Conservation (phyloP, 92 coral and sea anemone genomes). For the Nematostella vectensis region DNA sequence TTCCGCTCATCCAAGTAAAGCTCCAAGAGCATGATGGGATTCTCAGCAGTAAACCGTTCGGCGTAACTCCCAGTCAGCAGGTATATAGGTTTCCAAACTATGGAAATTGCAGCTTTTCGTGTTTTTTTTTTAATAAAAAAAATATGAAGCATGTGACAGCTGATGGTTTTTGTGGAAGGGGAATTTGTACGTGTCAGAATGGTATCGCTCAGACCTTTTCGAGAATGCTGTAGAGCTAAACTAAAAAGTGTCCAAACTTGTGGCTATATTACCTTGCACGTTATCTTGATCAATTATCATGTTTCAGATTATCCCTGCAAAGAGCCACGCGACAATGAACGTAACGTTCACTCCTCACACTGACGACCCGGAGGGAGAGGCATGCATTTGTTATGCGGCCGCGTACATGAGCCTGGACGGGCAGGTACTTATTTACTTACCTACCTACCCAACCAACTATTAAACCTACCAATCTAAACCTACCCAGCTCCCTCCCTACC, state of each 20-base stretch:
- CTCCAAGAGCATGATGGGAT: constrained; percentile 76
- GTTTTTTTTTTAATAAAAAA: too few relatives aligned
- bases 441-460: too few relatives aligned
- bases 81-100: constrained; percentile 15
- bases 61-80: constrained; percentile 77
- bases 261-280: not conserved
- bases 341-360: constrained; percentile 66
- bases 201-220: too few relatives aligned
- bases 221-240: too few relatives aligned
- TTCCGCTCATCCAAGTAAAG: constrained; percentile 68
- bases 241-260: too few relatives aligned
- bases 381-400: constrained; percentile 65
- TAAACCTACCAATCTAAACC: too few relatives aligned
- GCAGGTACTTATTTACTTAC: too few relatives aligned
- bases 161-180: too few relatives aligned
- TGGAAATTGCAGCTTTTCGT: not conserved
- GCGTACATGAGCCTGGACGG: constrained; percentile 87
- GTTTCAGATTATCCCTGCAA: constrained; percentile 80
- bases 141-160: too few relatives aligned
- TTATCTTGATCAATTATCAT: too few relatives aligned
- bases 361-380: constrained; percentile 41
- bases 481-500: too few relatives aligned
- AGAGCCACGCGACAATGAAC: constrained; percentile 53
- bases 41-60: constrained; percentile 64
- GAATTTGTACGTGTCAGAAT: too few relatives aligned